Evolutionary conservation across 2,888 invertebrate species (phyloP).

Genomic region (Apamea sordens): DNA sequence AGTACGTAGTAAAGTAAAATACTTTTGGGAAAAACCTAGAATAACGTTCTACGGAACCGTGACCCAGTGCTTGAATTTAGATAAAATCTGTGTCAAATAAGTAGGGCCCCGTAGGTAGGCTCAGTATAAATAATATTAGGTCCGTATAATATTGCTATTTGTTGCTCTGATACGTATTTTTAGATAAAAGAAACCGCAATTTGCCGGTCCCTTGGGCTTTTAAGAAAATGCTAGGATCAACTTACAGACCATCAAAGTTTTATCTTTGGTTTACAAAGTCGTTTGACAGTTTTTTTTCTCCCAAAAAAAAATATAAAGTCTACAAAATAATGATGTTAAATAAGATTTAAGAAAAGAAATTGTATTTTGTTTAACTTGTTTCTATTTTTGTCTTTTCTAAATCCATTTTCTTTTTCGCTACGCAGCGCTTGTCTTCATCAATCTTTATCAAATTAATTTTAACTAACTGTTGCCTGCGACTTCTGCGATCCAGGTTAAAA

Average conservation of each 20-base stretch:
- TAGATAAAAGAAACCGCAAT: slow-evolving; percentile 43
- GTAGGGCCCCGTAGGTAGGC: background rate
- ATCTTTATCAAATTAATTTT: background rate
- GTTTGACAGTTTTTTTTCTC: no score
- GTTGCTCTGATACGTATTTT: slow-evolving; percentile 36
- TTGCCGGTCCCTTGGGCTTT: slow-evolving; percentile 30
- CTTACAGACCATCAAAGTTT: background rate
- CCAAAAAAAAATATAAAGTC: background rate
- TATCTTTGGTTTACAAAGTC: background rate
- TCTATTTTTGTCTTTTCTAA: background rate
- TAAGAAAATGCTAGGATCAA: background rate
- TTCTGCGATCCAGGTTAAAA: background rate
- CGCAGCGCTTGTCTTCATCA: background rate
- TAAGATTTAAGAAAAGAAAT: background rate
- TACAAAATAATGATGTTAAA: background rate
- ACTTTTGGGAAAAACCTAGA: background rate
- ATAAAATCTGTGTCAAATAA: slow-evolving; percentile 32
- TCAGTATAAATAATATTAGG: slow-evolving; percentile 33
- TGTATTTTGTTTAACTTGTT: background rate
- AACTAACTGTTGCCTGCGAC: background rate
- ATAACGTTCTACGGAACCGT: background rate
- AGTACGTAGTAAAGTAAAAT: background rate
- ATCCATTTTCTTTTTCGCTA: no score
- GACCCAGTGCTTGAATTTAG: slow-evolving; percentile 3
- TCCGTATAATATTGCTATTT: slow-evolving; percentile 39